phyloP scores from a whole-genome alignment of 2,888 invertebrate species.

The Mellilla xanthometata region DNA sequence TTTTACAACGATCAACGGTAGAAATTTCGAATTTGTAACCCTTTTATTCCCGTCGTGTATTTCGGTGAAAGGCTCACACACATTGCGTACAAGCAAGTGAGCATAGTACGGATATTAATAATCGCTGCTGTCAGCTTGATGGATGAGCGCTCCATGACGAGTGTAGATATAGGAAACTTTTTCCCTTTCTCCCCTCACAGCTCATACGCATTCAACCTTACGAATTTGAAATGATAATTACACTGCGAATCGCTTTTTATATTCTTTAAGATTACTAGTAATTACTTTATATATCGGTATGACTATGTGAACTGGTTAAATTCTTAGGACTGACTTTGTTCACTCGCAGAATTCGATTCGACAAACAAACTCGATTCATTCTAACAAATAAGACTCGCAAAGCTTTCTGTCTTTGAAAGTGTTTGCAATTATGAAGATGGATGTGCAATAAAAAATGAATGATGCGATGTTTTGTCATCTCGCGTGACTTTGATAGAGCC shows the following conservation, averaged over 20 bases:
- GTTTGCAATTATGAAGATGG: conserved; percentile 28
- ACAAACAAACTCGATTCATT: conserved; percentile 13
- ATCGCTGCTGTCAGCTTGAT: conserved; percentile 70
- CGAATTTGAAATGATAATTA: conserved; percentile 22
- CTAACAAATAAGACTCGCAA: neutral
- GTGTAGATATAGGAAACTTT: conserved; percentile 51
- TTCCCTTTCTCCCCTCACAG: conserved; percentile 37
- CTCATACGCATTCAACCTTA: conserved; percentile 23
- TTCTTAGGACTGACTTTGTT: conserved; percentile 8
- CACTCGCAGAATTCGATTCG: conserved; percentile 14
- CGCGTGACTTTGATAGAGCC: conserved; percentile 19
- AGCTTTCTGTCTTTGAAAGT: conserved; percentile 17
- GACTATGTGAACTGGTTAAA: conserved; percentile 4
- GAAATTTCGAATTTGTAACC: conserved; percentile 29
- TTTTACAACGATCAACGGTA: conserved; percentile 17
- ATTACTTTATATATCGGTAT: neutral
- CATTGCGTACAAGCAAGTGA: conserved; percentile 45
- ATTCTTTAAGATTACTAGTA: no score
- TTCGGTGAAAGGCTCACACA: conserved; percentile 50
- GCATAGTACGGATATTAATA: conserved; percentile 54
- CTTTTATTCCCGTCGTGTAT: conserved; percentile 35
- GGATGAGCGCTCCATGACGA: conserved; percentile 65
- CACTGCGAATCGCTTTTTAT: conserved; percentile 6
- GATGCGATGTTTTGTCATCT: conserved; percentile 17
- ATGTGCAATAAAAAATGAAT: conserved; percentile 20